A percentile compares a stretch with the other conserved stretches of the same genome.
Conservation (phyloP, 2,888 invertebrate genomes). For the Hydroisotoma schaefferi region DNA sequence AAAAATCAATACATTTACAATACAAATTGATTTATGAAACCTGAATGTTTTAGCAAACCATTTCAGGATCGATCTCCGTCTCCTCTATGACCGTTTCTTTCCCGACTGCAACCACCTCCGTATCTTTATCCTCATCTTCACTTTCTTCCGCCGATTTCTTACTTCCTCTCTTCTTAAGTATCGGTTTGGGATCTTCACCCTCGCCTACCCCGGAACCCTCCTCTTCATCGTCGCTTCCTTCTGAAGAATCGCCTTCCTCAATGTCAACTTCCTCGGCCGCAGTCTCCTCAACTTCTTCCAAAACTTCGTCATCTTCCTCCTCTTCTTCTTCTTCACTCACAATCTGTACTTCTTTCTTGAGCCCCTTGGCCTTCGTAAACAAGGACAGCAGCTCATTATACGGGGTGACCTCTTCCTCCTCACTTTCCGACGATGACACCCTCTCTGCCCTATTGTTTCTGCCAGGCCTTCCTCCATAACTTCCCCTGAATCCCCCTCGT, state of each 20-base stretch:
- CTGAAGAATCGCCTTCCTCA: no score
- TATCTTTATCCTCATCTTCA: conserved; percentile 3
- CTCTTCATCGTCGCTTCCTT: conserved; percentile 16
- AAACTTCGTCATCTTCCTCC: conserved; percentile 18
- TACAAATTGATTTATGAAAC: neutral
- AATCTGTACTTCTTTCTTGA: conserved; percentile 27
- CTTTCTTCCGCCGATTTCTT: neutral
- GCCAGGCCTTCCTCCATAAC: conserved; percentile 12
- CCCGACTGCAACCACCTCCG: conserved; percentile 18
- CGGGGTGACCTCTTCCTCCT: conserved; percentile 42
- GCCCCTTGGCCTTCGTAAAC: conserved; percentile 26
- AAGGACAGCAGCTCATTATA: conserved; percentile 44
- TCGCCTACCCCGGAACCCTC: conserved; percentile 3
- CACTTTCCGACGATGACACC: conserved; percentile 19
- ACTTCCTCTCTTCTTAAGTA: neutral
- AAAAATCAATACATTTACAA: no score
- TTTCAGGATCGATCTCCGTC: conserved; percentile 48
- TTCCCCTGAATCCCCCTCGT: conserved; percentile 10
- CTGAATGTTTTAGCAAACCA: conserved; percentile 12
- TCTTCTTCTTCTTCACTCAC: conserved; percentile 34
- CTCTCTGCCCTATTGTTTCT: neutral
- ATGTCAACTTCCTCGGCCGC: no score
- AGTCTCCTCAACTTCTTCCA: conserved; percentile 11
- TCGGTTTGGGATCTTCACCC: conserved; percentile 9
- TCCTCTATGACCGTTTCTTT: conserved; percentile 45